Conservation (phyloP, 2,888 invertebrate genomes). For the Pollenia griseotomentosa region DNA sequence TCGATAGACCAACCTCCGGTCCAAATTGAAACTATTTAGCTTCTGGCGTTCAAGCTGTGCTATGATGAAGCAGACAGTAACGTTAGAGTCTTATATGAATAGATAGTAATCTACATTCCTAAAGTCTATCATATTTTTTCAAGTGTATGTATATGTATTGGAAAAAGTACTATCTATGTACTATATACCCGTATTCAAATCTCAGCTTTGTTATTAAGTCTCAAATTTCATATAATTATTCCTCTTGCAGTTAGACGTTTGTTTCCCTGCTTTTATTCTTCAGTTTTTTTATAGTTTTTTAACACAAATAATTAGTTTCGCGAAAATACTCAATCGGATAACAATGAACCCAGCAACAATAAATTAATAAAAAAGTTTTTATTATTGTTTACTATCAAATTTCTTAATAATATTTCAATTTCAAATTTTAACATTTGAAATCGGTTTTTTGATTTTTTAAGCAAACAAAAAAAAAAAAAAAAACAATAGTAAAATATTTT, state of each 20-base stretch:
- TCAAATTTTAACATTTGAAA: slow-evolving; percentile 19
- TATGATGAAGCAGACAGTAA: no score
- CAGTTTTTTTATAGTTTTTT: background rate
- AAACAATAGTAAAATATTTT: background rate
- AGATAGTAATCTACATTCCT: no score
- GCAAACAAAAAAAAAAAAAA: background rate
- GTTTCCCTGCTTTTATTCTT: slow-evolving; percentile 3
- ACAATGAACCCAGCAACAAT: background rate
- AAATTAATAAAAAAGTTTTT: slow-evolving; percentile 22
- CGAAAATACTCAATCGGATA: slow-evolving; percentile 38
- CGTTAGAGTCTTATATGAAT: no score
- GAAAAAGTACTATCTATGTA: no score
- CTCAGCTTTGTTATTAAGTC: slow-evolving; percentile 3
- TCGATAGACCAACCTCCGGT: no score
- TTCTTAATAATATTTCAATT: slow-evolving; percentile 31
- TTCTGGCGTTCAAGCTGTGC: no score
- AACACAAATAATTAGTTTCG: slow-evolving; percentile 41
- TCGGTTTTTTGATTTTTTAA: background rate
- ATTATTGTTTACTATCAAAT: slow-evolving; percentile 39
- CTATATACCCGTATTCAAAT: background rate
- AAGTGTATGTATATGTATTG: no score
- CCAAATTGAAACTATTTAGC: no score
- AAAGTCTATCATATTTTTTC: no score
- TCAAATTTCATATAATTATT: slow-evolving; percentile 42
- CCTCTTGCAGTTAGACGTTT: slow-evolving; percentile 23